Evolutionary conservation across 2,888 invertebrate species (phyloP).

Genomic region (Danaus chrysippus): DNA sequence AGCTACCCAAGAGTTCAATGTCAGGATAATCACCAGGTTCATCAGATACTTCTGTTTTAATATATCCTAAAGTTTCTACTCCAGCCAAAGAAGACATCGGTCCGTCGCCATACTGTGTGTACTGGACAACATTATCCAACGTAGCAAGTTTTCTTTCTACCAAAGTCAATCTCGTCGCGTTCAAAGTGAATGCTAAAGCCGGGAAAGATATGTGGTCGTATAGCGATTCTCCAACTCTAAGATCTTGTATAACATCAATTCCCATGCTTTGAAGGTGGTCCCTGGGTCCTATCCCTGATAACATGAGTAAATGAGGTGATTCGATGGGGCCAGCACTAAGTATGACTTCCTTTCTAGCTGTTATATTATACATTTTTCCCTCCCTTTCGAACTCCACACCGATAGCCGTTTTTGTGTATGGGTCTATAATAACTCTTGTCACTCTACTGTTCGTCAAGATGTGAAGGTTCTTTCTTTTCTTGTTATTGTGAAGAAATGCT

Average conservation of each 20-base stretch:
- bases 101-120: constrained; percentile 67
- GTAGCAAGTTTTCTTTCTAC: constrained; percentile 50
- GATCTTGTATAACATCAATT: constrained; percentile 80
- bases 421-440: constrained; percentile 79
- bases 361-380: constrained; percentile 64
- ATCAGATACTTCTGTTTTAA: constrained; percentile 77
- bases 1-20: constrained; percentile 80
- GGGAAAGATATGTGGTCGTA: constrained; percentile 84
- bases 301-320: constrained; percentile 86
- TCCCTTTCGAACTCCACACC: constrained; percentile 61
- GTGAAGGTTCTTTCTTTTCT: constrained; percentile 77
- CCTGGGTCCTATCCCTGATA: constrained; percentile 83
- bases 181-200: constrained; percentile 74
- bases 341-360: constrained; percentile 76
- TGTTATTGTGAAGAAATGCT: constrained; percentile 78
- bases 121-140: constrained; percentile 54
- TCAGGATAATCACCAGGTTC: constrained; percentile 80
- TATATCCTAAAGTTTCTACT: constrained; percentile 79
- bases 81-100: constrained; percentile 76
- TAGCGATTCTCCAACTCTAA: constrained; percentile 83
- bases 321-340: constrained; percentile 87
- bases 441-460: constrained; percentile 76
- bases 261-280: constrained; percentile 76
- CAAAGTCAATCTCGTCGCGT: constrained; percentile 59
- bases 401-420: constrained; percentile 64